Evolutionary conservation across 2,888 invertebrate species (phyloP), one percentile per base, ranked within the genome.

Genomic region (Archips crataeganus): DNA sequence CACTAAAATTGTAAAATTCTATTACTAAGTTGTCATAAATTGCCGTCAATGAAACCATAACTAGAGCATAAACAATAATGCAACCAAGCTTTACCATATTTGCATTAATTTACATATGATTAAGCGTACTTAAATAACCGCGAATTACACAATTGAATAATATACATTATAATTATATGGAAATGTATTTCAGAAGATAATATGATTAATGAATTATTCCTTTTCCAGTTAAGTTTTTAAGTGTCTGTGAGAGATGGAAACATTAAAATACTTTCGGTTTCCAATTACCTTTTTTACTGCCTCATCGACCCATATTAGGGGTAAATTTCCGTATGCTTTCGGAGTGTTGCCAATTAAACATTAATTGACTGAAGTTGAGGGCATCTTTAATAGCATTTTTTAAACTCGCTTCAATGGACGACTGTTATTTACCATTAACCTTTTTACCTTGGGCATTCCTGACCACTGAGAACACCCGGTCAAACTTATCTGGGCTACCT

Each of bases 361-460:
- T 13, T 34, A 47, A 39, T 51, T 23, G 9, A 54, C 39, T 34
- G 0, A 8, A 54, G 51, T 23, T 15, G 9, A 15, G 15, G 8
- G 6, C 9, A 54, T 6, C 75, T 61, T 70, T 78, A 78, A 78
- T 79, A 75, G 74, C 81, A 85, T 86, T 85, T 81, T 78, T 80
- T 77, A 81, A 79, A 81, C 81, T 81, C 76, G 84, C 79, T 79
- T 77, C 75, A 76, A 71, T 77, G 76, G 75, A 77, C 76, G 77
- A 76, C 79, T 78, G 78, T 82, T 80, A 82, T 80, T 81, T 82
- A 79, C 79, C 63, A 67, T 77, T 77, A 80, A 83, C 84, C 82
- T 82, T 83, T 83, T 79, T 70, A 67, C 69, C 68, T 68, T 75
- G 59, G 66, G 60, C 71, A 74, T 74, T 72, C 68, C 64, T 49